Evolutionary conservation across 2,888 invertebrate species (phyloP).

Genomic region (Chouioia cunea): DNA sequence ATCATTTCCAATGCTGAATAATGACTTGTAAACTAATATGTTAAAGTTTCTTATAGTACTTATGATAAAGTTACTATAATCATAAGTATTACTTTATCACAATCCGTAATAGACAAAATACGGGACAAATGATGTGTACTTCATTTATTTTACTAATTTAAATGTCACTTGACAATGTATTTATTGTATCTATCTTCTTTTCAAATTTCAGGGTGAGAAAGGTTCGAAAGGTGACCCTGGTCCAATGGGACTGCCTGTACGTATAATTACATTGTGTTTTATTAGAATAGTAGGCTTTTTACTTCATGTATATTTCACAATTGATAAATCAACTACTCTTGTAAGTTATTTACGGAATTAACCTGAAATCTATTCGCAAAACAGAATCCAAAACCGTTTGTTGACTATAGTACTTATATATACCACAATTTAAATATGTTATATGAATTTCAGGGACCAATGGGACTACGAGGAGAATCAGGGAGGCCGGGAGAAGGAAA

Average conservation of each 20-base stretch:
- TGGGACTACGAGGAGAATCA: constrained; percentile 82
- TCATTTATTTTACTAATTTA: no score
- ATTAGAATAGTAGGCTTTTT: neutral
- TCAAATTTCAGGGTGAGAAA: constrained; percentile 80
- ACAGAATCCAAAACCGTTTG: neutral
- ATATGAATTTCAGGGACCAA: constrained; percentile 78
- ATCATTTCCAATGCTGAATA: no score
- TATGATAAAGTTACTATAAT: no score
- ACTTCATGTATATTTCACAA: no score
- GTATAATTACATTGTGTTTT: constrained; percentile 67
- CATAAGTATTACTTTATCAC: no score
- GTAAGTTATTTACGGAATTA: no score
- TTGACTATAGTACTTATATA: neutral
- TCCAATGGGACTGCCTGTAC: constrained; percentile 96
- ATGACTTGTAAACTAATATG: no score
- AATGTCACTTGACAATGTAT: neutral
- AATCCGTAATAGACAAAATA: no score
- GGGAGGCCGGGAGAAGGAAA: constrained; percentile 83
- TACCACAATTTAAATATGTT: neutral
- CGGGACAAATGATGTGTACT: no score
- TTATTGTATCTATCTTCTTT: constrained; percentile 45
- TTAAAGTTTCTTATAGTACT: no score
- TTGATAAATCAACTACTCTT: no score
- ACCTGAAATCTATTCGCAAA: no score
- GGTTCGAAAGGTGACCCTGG: constrained; percentile 88